Conservation (phyloP, 2,113 vertebrate genomes). For the Etheostoma spectabile region DNA sequence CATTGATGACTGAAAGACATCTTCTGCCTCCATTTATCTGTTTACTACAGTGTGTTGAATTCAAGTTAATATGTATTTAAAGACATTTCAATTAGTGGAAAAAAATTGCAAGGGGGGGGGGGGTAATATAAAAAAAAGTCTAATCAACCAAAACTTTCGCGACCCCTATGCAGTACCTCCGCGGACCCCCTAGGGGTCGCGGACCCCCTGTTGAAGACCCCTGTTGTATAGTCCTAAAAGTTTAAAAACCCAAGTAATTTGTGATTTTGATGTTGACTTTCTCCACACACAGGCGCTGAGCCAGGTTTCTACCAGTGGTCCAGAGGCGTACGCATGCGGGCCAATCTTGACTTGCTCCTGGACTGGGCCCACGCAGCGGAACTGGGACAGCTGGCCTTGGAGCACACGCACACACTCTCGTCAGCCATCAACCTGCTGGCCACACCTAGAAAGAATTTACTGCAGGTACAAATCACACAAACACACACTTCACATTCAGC, state of each 20-base stretch:
- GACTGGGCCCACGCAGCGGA: conserved; percentile 83
- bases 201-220: too few species aligned
- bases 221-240: not conserved
- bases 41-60: too few species aligned
- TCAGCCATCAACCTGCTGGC: conserved; percentile 84
- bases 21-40: too few species aligned
- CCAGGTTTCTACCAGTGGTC: conserved; percentile 86
- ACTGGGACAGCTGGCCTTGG: conserved; percentile 80
- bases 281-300: conserved; percentile 77
- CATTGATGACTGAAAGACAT: too few species aligned
- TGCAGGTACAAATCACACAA: conserved; percentile 76
- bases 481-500: not conserved
- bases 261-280: not conserved
- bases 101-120: too few species aligned
- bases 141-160: too few species aligned
- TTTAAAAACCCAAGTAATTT: not conserved
- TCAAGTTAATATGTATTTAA: too few species aligned
- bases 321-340: conserved; percentile 81
- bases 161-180: too few species aligned
- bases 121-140: too few species aligned
- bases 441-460: conserved; percentile 81
- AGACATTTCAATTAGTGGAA: too few species aligned
- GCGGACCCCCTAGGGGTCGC: too few species aligned
- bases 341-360: conserved; percentile 84
- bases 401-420: conserved; percentile 80